These are phyloP conservation scores for Channallabes apus DNA, from an alignment of 2,797 vertebrate species.

Conservation along the genomic window DNA sequence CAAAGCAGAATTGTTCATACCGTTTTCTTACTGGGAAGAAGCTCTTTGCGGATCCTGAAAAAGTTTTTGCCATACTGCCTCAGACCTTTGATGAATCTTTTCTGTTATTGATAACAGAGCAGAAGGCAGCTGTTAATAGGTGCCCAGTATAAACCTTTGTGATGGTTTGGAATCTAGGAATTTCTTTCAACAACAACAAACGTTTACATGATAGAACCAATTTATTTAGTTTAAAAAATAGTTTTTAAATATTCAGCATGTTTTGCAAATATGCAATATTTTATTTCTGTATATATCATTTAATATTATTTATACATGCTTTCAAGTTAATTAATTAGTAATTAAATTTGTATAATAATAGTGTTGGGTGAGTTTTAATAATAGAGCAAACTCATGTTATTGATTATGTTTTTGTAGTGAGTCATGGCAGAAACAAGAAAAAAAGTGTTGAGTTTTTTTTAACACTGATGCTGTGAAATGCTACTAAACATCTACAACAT, in stretches of 20 bases:
- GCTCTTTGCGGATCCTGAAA: slow-evolving; percentile 96
- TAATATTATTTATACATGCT: background rate
- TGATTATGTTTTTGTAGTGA: no score
- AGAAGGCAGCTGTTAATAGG: background rate
- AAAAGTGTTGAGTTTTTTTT: no score
- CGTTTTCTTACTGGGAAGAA: slow-evolving; percentile 96
- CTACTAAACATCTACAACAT: no score
- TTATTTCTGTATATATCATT: background rate
- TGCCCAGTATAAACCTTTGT: background rate
- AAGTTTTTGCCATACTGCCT: slow-evolving; percentile 99
- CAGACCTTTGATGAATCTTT: slow-evolving; percentile 97
- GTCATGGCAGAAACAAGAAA: no score
- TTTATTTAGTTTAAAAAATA: background rate
- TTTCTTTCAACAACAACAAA: background rate
- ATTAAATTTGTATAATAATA: no score
- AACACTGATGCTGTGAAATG: no score
- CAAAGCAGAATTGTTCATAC: slow-evolving; percentile 64
- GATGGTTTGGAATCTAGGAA: background rate
- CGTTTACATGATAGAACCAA: background rate
- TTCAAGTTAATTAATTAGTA: background rate
- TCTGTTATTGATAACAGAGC: slow-evolving; percentile 69
- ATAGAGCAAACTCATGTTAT: no score
- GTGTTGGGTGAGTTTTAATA: no score
- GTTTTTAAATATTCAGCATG: background rate
- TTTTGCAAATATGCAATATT: background rate